phyloP scores from a whole-genome alignment of 1,140 invertebrate genomes.

The Drosophila asahinai region DNA sequence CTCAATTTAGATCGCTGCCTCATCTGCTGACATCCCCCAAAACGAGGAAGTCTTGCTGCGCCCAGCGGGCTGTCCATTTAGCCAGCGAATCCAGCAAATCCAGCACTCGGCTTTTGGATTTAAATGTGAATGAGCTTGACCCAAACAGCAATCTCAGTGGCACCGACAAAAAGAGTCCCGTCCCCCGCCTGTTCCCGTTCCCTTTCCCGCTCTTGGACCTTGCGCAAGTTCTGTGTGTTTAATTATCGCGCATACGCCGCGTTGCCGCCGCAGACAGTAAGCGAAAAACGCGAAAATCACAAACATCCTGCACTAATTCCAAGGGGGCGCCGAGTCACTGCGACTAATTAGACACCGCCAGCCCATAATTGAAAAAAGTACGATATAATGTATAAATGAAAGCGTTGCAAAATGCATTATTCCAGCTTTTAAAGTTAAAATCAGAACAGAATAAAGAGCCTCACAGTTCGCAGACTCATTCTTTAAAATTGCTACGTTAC shows the following conservation, averaged over 20 bases:
- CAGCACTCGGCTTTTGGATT: slow-evolving; percentile 61
- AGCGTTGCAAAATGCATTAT: slow-evolving; percentile 6
- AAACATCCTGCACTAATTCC: slow-evolving; percentile 71
- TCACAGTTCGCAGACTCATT: background rate
- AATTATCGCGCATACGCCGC: slow-evolving; percentile 73
- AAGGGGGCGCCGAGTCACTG: slow-evolving; percentile 16
- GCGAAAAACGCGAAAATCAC: slow-evolving; percentile 55
- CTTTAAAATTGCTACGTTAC: too few relatives aligned
- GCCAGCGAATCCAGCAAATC: slow-evolving; percentile 50
- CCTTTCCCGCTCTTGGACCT: slow-evolving; percentile 21
- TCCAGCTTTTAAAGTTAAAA: slow-evolving; percentile 3
- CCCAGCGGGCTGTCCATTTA: slow-evolving; percentile 69
- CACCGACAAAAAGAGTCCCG: slow-evolving; percentile 3
- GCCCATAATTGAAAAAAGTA: slow-evolving; percentile 26
- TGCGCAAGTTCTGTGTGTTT: slow-evolving; percentile 55
- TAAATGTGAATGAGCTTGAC: slow-evolving; percentile 80
- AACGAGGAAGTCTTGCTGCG: slow-evolving; percentile 78
- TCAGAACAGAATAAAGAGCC: background rate
- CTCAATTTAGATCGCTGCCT: slow-evolving; percentile 32
- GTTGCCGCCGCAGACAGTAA: slow-evolving; percentile 35
- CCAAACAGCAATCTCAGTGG: slow-evolving; percentile 57
- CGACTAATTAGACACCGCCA: slow-evolving; percentile 62
- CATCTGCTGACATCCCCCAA: slow-evolving; percentile 8
- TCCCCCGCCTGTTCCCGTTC: slow-evolving; percentile 3
- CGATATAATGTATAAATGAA: slow-evolving; percentile 13